Conservation (phyloP, 2,113 vertebrate species). For the human region DNA sequence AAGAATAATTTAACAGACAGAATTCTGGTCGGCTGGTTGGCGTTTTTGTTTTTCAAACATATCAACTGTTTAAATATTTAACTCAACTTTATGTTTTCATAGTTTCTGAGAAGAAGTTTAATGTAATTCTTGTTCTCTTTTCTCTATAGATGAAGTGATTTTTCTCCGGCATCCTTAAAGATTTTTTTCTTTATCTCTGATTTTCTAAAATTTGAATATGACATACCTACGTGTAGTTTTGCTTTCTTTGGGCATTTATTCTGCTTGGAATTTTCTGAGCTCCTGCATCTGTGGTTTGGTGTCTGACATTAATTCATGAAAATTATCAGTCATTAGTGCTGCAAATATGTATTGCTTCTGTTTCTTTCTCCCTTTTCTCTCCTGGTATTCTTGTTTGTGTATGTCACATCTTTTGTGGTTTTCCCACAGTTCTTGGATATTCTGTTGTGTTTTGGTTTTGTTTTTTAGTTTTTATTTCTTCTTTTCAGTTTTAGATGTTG, state of each 20-base stretch:
- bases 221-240: background rate
- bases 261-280: background rate
- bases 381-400: background rate
- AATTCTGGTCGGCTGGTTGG: background rate
- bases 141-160: background rate
- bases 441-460: background rate
- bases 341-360: background rate
- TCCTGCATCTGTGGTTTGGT: background rate
- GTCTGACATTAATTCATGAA: background rate
- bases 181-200: background rate
- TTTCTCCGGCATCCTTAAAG: background rate
- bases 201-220: background rate
- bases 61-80: background rate
- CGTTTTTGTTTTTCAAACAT: background rate
- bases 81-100: background rate
- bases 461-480: background rate
- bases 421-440: background rate
- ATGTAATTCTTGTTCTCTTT: background rate
- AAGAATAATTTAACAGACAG: background rate
- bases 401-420: background rate
- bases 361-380: background rate
- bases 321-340: background rate
- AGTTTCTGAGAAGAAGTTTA: background rate
- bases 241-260: background rate
- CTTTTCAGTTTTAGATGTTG: background rate